Conservation (phyloP, 2,797 vertebrate species). For the Rhincodon typus region DNA sequence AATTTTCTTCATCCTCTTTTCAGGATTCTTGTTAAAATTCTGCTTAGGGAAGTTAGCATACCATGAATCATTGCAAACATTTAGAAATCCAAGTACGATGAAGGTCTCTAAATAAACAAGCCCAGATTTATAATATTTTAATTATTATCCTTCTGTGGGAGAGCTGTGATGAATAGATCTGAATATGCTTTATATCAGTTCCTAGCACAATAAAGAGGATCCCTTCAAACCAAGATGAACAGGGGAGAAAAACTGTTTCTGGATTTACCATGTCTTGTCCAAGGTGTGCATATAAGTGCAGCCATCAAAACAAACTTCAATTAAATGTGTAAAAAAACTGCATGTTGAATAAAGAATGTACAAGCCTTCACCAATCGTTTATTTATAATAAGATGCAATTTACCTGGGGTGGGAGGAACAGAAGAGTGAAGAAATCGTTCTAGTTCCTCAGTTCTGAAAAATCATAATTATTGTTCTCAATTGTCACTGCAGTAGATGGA, state of each 20-base stretch:
- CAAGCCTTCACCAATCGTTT: neutral
- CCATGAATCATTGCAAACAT: neutral
- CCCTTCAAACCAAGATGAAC: neutral
- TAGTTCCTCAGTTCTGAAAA: neutral
- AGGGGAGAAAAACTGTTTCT: neutral
- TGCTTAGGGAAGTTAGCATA: neutral
- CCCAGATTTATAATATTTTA: neutral
- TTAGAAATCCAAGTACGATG: neutral
- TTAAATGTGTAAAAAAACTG: neutral
- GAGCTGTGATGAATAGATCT: neutral
- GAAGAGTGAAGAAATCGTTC: neutral
- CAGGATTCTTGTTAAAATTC: constrained; percentile 14
- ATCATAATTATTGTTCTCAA: neutral
- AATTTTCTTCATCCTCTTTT: neutral
- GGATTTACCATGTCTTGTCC: neutral
- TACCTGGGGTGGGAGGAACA: no score
- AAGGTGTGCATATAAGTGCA: neutral
- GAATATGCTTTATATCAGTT: neutral
- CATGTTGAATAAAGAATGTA: neutral
- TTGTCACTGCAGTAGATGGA: neutral
- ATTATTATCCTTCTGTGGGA: neutral
- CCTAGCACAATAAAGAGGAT: neutral
- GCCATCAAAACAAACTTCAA: neutral
- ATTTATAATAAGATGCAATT: neutral
- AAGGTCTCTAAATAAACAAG: neutral